Percentiles rank a stretch among this genome's conserved stretches.
These are phyloP conservation scores for Nycticebus coucang DNA, from an alignment of 2,113 vertebrate species.

Conservation along the genomic window DNA sequence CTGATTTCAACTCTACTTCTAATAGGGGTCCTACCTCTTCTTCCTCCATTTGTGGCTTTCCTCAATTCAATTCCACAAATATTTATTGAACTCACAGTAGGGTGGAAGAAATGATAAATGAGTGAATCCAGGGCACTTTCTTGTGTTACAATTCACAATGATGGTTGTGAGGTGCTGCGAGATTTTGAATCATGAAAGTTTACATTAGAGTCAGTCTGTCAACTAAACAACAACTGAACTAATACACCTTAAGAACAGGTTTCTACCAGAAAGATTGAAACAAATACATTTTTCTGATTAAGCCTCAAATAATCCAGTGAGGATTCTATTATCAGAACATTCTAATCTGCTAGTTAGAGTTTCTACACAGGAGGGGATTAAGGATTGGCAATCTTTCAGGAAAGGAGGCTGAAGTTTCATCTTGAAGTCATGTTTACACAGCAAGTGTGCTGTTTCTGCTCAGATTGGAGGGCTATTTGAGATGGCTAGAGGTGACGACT, in stretches of 20 bases:
- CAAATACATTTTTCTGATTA: slow-evolving; percentile 1
- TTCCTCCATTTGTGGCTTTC: not conserved
- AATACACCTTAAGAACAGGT: not conserved
- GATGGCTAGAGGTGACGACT: not conserved
- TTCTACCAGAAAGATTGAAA: not conserved
- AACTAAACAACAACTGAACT: not conserved
- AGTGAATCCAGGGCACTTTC: no score
- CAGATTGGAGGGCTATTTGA: not conserved
- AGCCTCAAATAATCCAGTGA: not conserved
- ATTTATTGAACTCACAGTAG: not conserved
- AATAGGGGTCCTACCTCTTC: not conserved
- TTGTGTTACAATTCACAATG: not conserved
- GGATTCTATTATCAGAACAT: not conserved
- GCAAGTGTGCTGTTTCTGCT: not conserved
- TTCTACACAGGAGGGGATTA: not conserved
- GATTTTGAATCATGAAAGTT: not conserved
- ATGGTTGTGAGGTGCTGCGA: not conserved
- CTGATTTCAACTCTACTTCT: not conserved
- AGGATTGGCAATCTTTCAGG: not conserved
- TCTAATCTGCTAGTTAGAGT: not conserved
- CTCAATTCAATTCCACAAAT: not conserved
- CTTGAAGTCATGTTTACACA: not conserved
- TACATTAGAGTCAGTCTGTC: not conserved
- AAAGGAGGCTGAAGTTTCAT: not conserved
- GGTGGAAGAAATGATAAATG: not conserved